Percentiles rank a stretch among this genome's conserved stretches.
phyloP scores from a whole-genome alignment of 2,888 invertebrate species.

The Strigamia transsilvanica region DNA sequence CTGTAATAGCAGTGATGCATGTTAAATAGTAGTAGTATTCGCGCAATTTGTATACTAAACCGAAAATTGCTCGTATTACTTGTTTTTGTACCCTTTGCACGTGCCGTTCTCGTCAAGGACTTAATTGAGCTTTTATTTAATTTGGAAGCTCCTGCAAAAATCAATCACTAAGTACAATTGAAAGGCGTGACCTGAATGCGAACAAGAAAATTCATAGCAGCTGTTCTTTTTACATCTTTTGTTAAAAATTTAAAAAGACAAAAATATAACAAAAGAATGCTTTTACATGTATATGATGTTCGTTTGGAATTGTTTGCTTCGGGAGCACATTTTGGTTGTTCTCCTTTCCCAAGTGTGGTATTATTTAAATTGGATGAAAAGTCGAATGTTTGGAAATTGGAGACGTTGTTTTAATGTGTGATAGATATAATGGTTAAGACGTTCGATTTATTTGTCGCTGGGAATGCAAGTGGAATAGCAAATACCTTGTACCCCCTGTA shows the following conservation, averaged over 20 bases:
- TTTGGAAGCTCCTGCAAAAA: constrained; percentile 36
- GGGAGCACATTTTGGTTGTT: too few relatives aligned
- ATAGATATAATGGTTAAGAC: too few relatives aligned
- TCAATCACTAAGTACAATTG: constrained; percentile 43
- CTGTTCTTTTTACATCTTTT: constrained; percentile 31
- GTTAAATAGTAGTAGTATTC: constrained; percentile 16
- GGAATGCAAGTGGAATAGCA: too few relatives aligned
- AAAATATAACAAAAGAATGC: not conserved
- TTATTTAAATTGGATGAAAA: too few relatives aligned
- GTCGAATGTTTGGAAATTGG: too few relatives aligned
- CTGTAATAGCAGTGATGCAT: not conserved
- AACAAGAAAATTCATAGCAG: constrained; percentile 39
- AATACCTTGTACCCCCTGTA: too few relatives aligned
- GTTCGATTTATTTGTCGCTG: too few relatives aligned
- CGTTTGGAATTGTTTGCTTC: not conserved
- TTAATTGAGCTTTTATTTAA: constrained; percentile 43
- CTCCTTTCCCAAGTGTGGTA: too few relatives aligned
- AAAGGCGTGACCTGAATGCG: constrained; percentile 37
- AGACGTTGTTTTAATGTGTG: too few relatives aligned
- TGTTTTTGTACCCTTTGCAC: constrained; percentile 32
- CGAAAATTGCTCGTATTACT: constrained; percentile 30
- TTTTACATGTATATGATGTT: not conserved
- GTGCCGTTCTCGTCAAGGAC: constrained; percentile 41
- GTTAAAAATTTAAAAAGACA: not conserved
- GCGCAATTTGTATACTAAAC: constrained; percentile 23